phyloP scores from a whole-genome alignment of 2,113 vertebrate species.

The Pluvialis apricaria region DNA sequence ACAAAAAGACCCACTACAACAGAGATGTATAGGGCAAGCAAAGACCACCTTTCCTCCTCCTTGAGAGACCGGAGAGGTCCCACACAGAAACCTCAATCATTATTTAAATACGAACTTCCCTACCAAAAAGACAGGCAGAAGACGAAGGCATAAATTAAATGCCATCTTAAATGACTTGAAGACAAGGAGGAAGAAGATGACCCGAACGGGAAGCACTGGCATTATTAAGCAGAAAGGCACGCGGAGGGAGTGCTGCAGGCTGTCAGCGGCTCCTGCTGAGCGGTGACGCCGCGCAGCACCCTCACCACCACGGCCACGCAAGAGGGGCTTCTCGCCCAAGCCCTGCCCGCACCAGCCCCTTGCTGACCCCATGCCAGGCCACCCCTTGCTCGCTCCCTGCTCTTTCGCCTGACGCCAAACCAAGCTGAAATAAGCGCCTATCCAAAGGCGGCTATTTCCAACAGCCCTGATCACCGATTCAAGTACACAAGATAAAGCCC shows the following conservation, averaged over 20 bases:
- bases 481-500: neutral
- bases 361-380: neutral
- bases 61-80: neutral
- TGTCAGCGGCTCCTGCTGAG: neutral
- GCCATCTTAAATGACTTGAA: neutral
- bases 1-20: neutral
- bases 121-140: neutral
- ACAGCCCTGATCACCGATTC: rapidly evolving
- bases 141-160: rapidly evolving
- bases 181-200: neutral
- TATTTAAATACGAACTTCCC: neutral
- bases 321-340: neutral
- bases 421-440: neutral
- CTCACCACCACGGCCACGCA: neutral
- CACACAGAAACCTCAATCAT: neutral
- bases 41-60: neutral
- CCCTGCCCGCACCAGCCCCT: neutral
- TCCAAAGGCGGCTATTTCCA: neutral
- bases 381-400: too few species aligned
- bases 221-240: neutral
- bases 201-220: neutral
- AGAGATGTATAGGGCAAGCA: neutral
- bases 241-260: rapidly evolving
- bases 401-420: rapidly evolving
- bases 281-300: rapidly evolving